phyloP scores from a whole-genome alignment of 2,113 vertebrate species.

The Sinocyclocheilus anshuiensis region DNA sequence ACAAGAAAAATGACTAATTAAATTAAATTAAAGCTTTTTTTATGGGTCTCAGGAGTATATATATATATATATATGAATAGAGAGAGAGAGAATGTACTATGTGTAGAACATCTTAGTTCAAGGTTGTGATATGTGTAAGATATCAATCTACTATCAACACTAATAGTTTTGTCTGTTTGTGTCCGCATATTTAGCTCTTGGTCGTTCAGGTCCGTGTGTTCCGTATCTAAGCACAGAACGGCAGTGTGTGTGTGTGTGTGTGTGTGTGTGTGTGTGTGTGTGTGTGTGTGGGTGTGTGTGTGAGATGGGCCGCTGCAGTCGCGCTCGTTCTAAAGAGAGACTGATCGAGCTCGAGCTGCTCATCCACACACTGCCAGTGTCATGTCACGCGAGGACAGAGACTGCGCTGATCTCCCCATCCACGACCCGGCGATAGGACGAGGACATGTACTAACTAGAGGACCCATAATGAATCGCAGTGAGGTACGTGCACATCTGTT shows the following conservation, averaged over 20 bases:
- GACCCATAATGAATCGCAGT: constrained; percentile 46
- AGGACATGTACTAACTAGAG: constrained; percentile 26
- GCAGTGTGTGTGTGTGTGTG: neutral
- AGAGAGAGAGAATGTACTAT: no score
- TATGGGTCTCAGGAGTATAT: no score
- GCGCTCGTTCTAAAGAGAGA: neutral
- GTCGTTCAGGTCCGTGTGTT: neutral
- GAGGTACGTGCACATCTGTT: constrained; percentile 52
- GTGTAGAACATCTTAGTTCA: no score
- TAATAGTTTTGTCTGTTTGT: neutral
- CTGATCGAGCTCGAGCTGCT: constrained; percentile 15
- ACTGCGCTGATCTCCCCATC: constrained; percentile 43
- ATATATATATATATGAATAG: no score
- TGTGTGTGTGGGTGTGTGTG: neutral
- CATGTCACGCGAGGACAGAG: constrained; percentile 27
- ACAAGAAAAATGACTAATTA: no score
- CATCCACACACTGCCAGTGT: constrained; percentile 25
- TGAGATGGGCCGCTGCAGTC: neutral
- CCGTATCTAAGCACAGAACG: neutral
- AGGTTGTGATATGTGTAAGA: neutral
- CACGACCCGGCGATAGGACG: constrained; percentile 1
- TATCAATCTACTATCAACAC: neutral
- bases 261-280: neutral
- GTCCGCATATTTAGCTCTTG: neutral
- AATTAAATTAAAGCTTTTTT: no score